A percentile compares a stretch with the other conserved stretches of the same genome.
phyloP scores from a whole-genome alignment of 1,140 invertebrate species.

The Potamilus streckersoni region DNA sequence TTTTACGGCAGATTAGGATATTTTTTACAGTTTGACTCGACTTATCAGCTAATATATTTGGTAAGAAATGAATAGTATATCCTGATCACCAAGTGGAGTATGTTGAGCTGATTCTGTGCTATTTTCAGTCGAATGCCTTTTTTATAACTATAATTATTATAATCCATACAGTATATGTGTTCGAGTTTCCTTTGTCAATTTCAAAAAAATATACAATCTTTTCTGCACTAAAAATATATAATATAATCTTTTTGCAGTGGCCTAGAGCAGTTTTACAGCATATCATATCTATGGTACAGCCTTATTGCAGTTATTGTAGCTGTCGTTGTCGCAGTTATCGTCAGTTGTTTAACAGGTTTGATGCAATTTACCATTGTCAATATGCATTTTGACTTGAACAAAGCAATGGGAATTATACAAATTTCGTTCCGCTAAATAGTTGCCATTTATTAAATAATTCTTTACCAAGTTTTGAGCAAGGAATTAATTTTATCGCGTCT shows the following conservation, averaged over 20 bases:
- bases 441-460: not conserved
- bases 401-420: not conserved
- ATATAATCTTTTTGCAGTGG: slow-evolving; percentile 8
- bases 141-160: not conserved
- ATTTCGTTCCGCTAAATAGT: not conserved
- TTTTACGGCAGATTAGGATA: not conserved
- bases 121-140: not conserved
- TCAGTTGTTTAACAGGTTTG: slow-evolving; percentile 76
- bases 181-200: not conserved
- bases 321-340: slow-evolving; percentile 74
- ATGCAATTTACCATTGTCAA: not conserved
- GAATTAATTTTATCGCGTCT: not conserved
- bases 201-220: not conserved
- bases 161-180: not conserved
- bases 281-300: slow-evolving; percentile 89
- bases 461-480: not conserved
- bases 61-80: not conserved
- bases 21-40: not conserved
- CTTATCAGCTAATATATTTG: too few relatives aligned
- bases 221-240: slow-evolving; percentile 1
- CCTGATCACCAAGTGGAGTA: not conserved
- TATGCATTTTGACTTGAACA: not conserved
- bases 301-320: slow-evolving; percentile 77
- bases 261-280: slow-evolving; percentile 72
- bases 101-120: not conserved